Percentiles rank a stretch among this genome's conserved stretches.
phyloP scores from a whole-genome alignment of 1,140 invertebrate genomes.

The Tetramorium alpestre region DNA sequence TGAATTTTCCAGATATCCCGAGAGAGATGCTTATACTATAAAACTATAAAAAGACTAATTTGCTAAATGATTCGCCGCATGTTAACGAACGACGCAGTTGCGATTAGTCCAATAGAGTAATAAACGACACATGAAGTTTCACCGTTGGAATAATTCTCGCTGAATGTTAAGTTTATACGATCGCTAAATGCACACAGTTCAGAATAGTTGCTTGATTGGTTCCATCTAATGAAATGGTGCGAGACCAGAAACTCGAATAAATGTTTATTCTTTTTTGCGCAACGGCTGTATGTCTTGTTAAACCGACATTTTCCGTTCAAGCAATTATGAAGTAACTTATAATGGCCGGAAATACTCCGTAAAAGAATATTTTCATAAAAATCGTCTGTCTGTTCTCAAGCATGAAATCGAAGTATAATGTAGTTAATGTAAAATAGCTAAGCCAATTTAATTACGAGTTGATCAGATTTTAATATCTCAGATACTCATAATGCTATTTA shows the following conservation, averaged over 20 bases:
- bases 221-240: not conserved
- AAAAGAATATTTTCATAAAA: not conserved
- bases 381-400: not conserved
- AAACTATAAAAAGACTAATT: not conserved
- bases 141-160: slow-evolving; percentile 1
- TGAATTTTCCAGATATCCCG: not conserved
- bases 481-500: not conserved
- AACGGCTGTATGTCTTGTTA: not conserved
- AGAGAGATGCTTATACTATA: not conserved
- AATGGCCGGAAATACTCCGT: not conserved
- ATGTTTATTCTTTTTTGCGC: not conserved
- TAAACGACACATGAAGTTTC: slow-evolving; percentile 29
- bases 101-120: slow-evolving; percentile 2
- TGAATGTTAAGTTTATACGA: not conserved
- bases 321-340: not conserved
- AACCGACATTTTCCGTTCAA: not conserved
- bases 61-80: not conserved
- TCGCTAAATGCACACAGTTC: not conserved
- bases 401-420: not conserved
- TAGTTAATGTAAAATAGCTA: not conserved
- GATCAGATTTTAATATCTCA: not conserved
- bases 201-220: not conserved
- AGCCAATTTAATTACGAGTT: not conserved
- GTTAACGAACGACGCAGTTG: not conserved
- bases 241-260: not conserved